Evolutionary conservation across 2,888 invertebrate species (phyloP).

Genomic region (Leucoma salicis): DNA sequence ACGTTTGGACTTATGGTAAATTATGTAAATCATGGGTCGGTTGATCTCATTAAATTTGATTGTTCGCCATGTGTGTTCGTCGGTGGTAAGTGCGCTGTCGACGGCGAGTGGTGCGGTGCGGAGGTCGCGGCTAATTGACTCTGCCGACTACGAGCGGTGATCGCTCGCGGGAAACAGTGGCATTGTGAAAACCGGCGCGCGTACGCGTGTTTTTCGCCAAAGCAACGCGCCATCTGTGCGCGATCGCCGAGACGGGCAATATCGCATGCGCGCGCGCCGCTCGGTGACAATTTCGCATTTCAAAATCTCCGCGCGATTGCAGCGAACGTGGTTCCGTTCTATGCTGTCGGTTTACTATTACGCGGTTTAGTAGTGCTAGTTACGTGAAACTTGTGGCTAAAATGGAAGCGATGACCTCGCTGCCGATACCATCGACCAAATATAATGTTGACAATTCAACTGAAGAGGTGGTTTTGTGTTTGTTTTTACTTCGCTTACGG

Average conservation of each 20-base stretch:
- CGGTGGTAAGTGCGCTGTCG: conserved; percentile 36
- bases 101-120: conserved; percentile 39
- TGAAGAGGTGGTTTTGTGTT: conserved; percentile 70
- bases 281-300: conserved; percentile 62
- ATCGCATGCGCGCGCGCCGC: conserved; percentile 38
- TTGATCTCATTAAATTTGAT: conserved; percentile 49
- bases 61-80: conserved; percentile 30
- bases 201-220: conserved; percentile 63
- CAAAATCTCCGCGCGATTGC: conserved; percentile 58
- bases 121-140: conserved; percentile 43
- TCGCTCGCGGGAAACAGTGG: conserved; percentile 61
- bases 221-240: conserved; percentile 38
- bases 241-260: conserved; percentile 38
- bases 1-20: conserved; percentile 18
- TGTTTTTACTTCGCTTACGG: conserved; percentile 46
- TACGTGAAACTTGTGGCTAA: conserved; percentile 48
- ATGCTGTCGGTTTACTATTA: conserved; percentile 36
- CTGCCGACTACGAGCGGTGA: conserved; percentile 28
- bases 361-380: conserved; percentile 43
- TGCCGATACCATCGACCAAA: conserved; percentile 39
- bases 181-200: conserved; percentile 65
- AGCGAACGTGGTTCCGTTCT: conserved; percentile 48
- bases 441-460: conserved; percentile 35
- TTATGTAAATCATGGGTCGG: conserved; percentile 49
- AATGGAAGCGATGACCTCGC: conserved; percentile 68